Conservation (phyloP, 2,888 invertebrate species). For the Saturnia japonica region DNA sequence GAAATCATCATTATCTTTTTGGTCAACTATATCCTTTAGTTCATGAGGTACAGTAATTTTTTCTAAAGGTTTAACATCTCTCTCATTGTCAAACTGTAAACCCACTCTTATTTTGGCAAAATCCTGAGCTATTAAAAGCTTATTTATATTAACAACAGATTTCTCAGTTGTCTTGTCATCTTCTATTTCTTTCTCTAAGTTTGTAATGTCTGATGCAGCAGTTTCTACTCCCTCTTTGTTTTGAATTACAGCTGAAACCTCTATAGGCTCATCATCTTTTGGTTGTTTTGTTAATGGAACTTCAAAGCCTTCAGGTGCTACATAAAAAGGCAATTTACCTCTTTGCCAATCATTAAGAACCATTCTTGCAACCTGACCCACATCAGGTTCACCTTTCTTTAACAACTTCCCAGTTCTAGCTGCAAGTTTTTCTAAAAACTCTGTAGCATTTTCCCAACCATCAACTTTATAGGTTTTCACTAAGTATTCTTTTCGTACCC, state of each 20-base stretch:
- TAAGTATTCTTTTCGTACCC: constrained; percentile 95
- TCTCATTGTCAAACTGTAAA: constrained; percentile 84
- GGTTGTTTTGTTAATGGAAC: constrained; percentile 81
- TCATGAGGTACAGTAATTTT: constrained; percentile 70
- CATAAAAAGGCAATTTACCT: constrained; percentile 97
- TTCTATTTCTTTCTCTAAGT: constrained; percentile 43
- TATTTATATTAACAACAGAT: constrained; percentile 62
- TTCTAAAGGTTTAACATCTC: constrained; percentile 84
- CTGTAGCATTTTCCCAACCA: constrained; percentile 89
- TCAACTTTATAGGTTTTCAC: constrained; percentile 93
- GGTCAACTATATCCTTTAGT: constrained; percentile 71
- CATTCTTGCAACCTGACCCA: constrained; percentile 94
- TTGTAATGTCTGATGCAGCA: constrained; percentile 50
- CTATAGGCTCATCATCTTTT: constrained; percentile 43
- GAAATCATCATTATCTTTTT: constrained; percentile 44
- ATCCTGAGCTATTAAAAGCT: constrained; percentile 87
- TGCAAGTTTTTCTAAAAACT: constrained; percentile 96
- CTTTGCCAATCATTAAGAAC: constrained; percentile 99
- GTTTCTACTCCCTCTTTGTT: constrained; percentile 48
- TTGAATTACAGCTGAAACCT: constrained; percentile 34
- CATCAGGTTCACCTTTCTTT: constrained; percentile 98
- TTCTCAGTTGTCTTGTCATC: constrained; percentile 47
- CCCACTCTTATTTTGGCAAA: constrained; percentile 90
- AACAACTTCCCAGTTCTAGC: constrained; percentile 92
- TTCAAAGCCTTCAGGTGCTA: constrained; percentile 92